Evolutionary conservation across 1,140 invertebrate species (phyloP).

Genomic region (Monomorium pharaonis): DNA sequence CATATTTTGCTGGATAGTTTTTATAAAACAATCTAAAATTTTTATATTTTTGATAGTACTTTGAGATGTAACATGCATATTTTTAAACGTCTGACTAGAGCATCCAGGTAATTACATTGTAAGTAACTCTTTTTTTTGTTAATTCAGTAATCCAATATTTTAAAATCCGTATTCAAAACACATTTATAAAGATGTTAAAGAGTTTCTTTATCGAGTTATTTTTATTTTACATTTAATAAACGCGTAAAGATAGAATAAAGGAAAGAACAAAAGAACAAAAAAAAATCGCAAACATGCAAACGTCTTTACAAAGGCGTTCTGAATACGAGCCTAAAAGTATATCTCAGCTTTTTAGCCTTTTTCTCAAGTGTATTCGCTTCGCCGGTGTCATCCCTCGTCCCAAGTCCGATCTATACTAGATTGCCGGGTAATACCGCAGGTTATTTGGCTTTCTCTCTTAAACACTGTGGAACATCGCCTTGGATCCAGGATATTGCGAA

Average conservation of each 20-base stretch:
- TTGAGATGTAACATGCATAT: not conserved
- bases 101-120: not conserved
- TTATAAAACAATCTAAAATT: no score
- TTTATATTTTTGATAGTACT: no score
- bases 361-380: not conserved
- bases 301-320: no score
- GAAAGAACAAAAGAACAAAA: no score
- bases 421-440: constrained; percentile 62
- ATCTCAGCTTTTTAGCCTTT: not conserved
- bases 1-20: no score
- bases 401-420: constrained; percentile 52
- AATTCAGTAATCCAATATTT: not conserved
- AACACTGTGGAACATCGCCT: constrained; percentile 65
- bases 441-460: constrained; percentile 73
- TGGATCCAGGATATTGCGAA: constrained; percentile 76
- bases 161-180: no score
- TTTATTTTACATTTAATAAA: no score
- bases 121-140: not conserved
- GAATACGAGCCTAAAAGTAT: not conserved
- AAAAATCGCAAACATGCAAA: no score
- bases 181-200: no score
- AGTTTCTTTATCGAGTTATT: no score
- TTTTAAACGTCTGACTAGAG: not conserved
- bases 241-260: no score
- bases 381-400: constrained; percentile 4